These are phyloP conservation scores for Clarias platycephalus DNA, from an alignment of 2,797 vertebrate genomes.

Conservation along the genomic window DNA sequence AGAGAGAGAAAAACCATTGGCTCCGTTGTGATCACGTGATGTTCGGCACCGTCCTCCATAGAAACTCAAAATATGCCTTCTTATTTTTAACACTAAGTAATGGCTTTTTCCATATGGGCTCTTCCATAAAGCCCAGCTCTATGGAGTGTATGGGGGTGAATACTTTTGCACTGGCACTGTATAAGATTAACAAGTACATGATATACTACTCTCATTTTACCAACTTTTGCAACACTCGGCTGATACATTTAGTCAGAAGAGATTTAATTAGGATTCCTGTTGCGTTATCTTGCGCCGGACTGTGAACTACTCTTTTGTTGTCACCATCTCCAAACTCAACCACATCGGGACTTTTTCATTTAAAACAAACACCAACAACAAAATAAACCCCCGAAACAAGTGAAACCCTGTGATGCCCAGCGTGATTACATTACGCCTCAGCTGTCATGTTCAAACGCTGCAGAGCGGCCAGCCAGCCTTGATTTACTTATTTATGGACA, in stretches of 20 bases:
- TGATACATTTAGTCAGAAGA: background rate
- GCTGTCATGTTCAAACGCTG: background rate
- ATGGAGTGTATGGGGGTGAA: too few relatives aligned
- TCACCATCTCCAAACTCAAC: background rate
- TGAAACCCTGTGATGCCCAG: background rate
- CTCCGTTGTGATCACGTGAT: too few relatives aligned
- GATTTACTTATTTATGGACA: conserved; percentile 23
- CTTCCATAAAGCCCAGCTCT: too few relatives aligned
- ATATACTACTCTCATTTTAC: too few relatives aligned
- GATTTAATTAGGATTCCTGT: background rate
- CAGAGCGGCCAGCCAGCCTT: conserved; percentile 8
- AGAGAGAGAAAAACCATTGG: too few relatives aligned
- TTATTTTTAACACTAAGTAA: too few relatives aligned
- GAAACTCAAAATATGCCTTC: too few relatives aligned
- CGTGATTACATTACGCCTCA: background rate
- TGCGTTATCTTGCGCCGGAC: background rate
- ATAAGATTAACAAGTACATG: too few relatives aligned
- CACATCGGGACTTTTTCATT: background rate
- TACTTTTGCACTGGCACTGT: too few relatives aligned
- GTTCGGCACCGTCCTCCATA: too few relatives aligned
- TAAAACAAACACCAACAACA: background rate
- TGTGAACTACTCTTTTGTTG: background rate
- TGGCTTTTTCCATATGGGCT: too few relatives aligned
- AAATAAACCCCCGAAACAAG: background rate
- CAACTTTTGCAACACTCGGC: background rate